Evolutionary conservation across 2,797 vertebrate genomes (phyloP), one percentile per base, ranked within the genome.

Genomic region (Lophius americanus): DNA sequence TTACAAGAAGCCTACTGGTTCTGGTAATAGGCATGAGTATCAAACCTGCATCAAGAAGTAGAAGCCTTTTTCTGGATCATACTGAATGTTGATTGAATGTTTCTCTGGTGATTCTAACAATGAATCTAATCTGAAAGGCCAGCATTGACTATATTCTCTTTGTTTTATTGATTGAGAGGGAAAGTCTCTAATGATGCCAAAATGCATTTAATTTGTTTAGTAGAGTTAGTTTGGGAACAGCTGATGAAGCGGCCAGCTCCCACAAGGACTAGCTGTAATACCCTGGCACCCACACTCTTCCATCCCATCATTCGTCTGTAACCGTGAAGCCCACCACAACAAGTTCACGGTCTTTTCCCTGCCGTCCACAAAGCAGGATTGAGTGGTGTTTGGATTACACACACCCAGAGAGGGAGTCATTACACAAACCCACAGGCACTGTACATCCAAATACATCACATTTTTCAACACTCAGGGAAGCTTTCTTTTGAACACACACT

Each of bases 291-390:
- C 43, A 23, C 23, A 6, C 53, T 4, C 51, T 5, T 4, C 37
- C 36, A 11, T 23, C 36, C 39, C 23, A 51, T 62, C 68, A 51
- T 55, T 59, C 52, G 52, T 59, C 64, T 54, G 53, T 58, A 49
- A 54, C 75, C 73, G 51, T 83, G 77, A 87, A 85, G 81, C 82
- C 48, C 51, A 64, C 70, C 78, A 65, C 35, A 61, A 62, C 63
- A 76, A 87, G 86, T 89, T 91, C 89, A 92, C 89, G 70, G 66
- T 86, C 72, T 90, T 91, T 87, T 87, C 75, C 81, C 68, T 73
- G 76, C 67, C 84, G 72, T 76, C 38, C 78, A 83, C 82, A 75
- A 46, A 49, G 66, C 77, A 62, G 74, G 78, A 68, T 68, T 59
- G 63, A 76, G 70, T 76, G 72, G 70, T 81, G 41, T 53, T 65